Conservation (phyloP, 2,888 invertebrate genomes). For the Cheilosia scutellata region DNA sequence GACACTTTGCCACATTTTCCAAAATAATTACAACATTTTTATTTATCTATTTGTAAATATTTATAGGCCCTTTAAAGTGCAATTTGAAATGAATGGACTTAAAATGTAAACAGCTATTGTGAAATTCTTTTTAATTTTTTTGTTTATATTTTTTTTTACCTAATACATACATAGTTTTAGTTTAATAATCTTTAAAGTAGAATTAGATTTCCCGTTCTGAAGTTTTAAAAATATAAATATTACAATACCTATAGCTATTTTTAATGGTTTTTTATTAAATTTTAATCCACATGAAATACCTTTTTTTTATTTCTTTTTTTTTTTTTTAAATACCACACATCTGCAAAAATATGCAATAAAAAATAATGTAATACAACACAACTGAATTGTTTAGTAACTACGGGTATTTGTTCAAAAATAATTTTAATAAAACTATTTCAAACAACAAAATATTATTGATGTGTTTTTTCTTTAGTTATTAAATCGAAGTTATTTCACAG, state of each 20-base stretch:
- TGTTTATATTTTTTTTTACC: neutral
- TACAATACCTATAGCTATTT: neutral
- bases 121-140: neutral
- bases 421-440: neutral
- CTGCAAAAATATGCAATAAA: neutral
- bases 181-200: neutral
- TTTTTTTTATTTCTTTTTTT: too few relatives aligned
- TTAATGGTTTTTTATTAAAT: neutral
- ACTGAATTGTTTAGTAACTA: neutral
- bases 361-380: neutral
- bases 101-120: slow-evolving; percentile 1
- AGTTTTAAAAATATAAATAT: neutral
- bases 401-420: neutral
- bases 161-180: neutral
- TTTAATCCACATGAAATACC: neutral
- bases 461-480: neutral
- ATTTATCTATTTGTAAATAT: neutral
- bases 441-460: slow-evolving; percentile 7
- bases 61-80: slow-evolving; percentile 1
- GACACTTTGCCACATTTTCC: slow-evolving; percentile 1
- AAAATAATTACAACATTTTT: neutral
- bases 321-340: slow-evolving; percentile 2
- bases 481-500: neutral
- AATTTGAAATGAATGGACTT: slow-evolving; percentile 4
- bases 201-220: neutral